phyloP scores from a whole-genome alignment of 2,113 vertebrate species.

The Passer domesticus region DNA sequence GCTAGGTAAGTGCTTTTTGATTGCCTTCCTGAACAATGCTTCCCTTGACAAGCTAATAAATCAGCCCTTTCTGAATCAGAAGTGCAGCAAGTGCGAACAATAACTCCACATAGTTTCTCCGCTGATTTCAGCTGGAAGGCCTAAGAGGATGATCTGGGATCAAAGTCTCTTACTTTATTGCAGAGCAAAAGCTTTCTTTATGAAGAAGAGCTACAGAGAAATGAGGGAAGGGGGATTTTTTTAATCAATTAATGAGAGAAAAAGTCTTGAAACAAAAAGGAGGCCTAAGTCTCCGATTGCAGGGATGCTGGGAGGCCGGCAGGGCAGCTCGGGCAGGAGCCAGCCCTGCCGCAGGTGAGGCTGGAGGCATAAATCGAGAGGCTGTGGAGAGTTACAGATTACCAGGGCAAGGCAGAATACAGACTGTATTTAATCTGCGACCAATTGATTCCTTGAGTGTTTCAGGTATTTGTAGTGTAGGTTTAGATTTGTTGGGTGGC shows the following conservation, averaged over 20 bases:
- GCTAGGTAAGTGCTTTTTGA: constrained; percentile 99
- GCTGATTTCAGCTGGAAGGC: constrained; percentile 76
- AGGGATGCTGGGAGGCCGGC: not conserved
- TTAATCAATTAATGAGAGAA: constrained; percentile 77
- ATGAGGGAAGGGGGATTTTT: constrained; percentile 41
- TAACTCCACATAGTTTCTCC: constrained; percentile 76
- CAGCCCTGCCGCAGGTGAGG: constrained; percentile 36
- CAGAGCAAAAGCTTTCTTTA: constrained; percentile 70
- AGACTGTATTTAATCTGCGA: constrained; percentile 83
- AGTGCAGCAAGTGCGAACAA: constrained; percentile 85
- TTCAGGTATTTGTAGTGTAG: constrained; percentile 78
- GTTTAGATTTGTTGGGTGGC: constrained; percentile 62
- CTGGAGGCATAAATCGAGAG: constrained; percentile 65
- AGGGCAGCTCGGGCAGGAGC: constrained; percentile 42
- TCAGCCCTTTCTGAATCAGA: constrained; percentile 90
- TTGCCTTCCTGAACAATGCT: constrained; percentile 96
- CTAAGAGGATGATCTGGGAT: constrained; percentile 73
- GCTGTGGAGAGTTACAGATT: constrained; percentile 78
- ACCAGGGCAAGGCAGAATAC: constrained; percentile 75
- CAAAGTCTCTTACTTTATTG: constrained; percentile 71
- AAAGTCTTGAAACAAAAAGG: constrained; percentile 65
- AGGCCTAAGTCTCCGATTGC: constrained; percentile 16
- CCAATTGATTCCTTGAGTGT: constrained; percentile 84
- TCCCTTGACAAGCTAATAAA: constrained; percentile 99
- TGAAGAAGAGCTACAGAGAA: constrained; percentile 51